Percentiles rank a stretch among this genome's conserved stretches.
Conservation (phyloP, 2,888 invertebrate species). For the Idaea dimidiata region DNA sequence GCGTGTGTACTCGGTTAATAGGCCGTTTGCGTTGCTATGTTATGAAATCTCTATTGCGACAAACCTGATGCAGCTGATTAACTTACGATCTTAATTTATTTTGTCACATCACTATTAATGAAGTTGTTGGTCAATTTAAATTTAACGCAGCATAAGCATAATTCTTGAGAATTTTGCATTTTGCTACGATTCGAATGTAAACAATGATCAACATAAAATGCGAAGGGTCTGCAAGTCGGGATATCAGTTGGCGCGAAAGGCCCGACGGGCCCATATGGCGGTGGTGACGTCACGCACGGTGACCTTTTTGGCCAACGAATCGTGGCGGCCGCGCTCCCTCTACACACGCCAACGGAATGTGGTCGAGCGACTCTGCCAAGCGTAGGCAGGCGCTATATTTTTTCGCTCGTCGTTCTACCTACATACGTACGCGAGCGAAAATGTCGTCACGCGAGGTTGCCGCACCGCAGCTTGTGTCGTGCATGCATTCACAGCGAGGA, state of each 20-base stretch:
- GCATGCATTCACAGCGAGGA: conserved; percentile 68
- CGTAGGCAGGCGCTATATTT: conserved; percentile 77
- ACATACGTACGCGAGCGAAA: conserved; percentile 79
- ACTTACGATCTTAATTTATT: not conserved
- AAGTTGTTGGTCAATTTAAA: not conserved
- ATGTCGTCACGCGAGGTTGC: conserved; percentile 83
- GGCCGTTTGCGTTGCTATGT: conserved; percentile 39
- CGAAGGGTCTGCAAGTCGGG: conserved; percentile 26
- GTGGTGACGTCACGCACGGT: conserved; percentile 70
- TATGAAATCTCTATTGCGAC: conserved; percentile 41
- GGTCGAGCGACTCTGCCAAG: conserved; percentile 76
- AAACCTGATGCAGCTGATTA: conserved; percentile 11
- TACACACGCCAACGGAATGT: conserved; percentile 76
- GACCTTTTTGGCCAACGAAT: conserved; percentile 76
- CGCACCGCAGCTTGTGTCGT: conserved; percentile 63
- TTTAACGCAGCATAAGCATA: not conserved
- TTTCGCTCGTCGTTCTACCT: conserved; percentile 74
- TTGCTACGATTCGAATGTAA: conserved; percentile 23
- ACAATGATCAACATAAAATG: conserved; percentile 36
- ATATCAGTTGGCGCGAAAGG: conserved; percentile 49
- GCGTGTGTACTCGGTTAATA: conserved; percentile 33
- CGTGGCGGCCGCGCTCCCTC: conserved; percentile 55
- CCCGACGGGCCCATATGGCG: conserved; percentile 65
- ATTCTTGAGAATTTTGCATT: not conserved
- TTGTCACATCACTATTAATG: not conserved